A percentile compares a stretch with the other conserved stretches of the same genome.
These are phyloP conservation scores for Chlorops oryzae DNA, from an alignment of 1,140 invertebrate species.

Conservation along the genomic window DNA sequence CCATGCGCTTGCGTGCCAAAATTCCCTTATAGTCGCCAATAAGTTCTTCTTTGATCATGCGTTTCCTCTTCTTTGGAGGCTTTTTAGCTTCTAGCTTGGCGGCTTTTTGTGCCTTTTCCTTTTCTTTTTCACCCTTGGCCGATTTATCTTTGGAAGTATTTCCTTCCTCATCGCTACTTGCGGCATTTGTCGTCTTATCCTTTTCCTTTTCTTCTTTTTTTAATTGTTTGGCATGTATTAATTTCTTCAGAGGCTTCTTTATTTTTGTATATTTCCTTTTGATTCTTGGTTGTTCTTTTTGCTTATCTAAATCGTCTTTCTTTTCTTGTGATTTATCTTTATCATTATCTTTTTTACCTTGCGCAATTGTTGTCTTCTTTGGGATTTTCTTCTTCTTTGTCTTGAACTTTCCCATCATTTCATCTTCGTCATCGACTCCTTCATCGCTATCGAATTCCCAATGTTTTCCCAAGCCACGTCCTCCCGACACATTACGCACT, in stretches of 20 bases:
- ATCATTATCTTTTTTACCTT: slow-evolving; percentile 19
- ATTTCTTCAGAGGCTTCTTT: slow-evolving; percentile 14
- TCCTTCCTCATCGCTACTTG: slow-evolving; percentile 11
- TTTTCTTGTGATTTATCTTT: slow-evolving; percentile 7
- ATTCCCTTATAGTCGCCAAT: slow-evolving; percentile 70
- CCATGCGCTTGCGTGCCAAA: slow-evolving; percentile 85
- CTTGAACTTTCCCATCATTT: slow-evolving; percentile 29
- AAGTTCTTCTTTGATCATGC: slow-evolving; percentile 65
- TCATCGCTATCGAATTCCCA: slow-evolving; percentile 64
- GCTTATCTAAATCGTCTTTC: slow-evolving; percentile 6
- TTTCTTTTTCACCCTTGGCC: slow-evolving; percentile 31
- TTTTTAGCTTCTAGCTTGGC: slow-evolving; percentile 24
- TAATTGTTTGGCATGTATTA: background rate
- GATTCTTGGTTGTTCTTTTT: slow-evolving; percentile 11
- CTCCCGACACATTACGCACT: slow-evolving; percentile 64
- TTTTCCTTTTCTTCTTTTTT: slow-evolving; percentile 4
- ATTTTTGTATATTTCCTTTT: slow-evolving; percentile 16
- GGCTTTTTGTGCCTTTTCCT: slow-evolving; percentile 17
- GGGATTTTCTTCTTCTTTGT: slow-evolving; percentile 28
- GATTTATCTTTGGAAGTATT: slow-evolving; percentile 23
- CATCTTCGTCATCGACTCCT: slow-evolving; percentile 43
- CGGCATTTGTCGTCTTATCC: slow-evolving; percentile 15
- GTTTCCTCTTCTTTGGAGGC: slow-evolving; percentile 48
- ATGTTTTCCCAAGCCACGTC: slow-evolving; percentile 71
- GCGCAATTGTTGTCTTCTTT: too few relatives aligned